Evolutionary conservation across 2,797 vertebrate genomes (phyloP).

Genomic region (Siniperca obscura): DNA sequence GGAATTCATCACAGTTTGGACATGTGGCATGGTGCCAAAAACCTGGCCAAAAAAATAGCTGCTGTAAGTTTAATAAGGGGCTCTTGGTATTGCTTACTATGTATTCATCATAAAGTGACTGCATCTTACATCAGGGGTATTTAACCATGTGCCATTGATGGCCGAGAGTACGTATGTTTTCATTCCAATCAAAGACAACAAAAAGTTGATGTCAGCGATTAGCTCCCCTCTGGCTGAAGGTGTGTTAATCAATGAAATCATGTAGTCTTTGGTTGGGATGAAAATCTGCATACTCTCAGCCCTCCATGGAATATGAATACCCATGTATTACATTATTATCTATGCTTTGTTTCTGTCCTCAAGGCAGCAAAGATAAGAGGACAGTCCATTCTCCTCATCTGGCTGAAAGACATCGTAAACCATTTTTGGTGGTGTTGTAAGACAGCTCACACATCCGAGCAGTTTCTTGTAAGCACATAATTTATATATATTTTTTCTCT

Average conservation of each 20-base stretch:
- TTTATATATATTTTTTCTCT: not conserved
- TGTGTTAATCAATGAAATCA: not conserved
- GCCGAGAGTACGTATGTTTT: not conserved
- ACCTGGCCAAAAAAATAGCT: not conserved
- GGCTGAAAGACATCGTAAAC: not conserved
- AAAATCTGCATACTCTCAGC: not conserved
- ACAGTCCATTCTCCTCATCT: not conserved
- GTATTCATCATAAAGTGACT: not conserved
- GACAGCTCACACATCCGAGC: too few species aligned
- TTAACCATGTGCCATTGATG: too few species aligned
- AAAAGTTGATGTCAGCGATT: not conserved
- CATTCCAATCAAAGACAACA: not conserved
- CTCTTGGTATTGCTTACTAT: not conserved
- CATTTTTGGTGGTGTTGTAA: not conserved
- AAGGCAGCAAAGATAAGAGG: not conserved
- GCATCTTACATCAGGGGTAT: too few species aligned
- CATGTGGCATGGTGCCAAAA: conserved; percentile 3
- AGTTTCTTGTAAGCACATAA: not conserved
- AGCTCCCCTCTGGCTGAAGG: not conserved
- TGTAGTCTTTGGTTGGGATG: not conserved
- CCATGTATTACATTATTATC: not conserved
- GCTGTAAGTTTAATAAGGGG: not conserved
- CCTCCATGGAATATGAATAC: not conserved
- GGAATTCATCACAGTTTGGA: conserved; percentile 1
- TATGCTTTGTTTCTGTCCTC: not conserved